These are phyloP conservation scores for Pollenia labialis DNA, from an alignment of 2,888 invertebrate genomes.

Conservation along the genomic window DNA sequence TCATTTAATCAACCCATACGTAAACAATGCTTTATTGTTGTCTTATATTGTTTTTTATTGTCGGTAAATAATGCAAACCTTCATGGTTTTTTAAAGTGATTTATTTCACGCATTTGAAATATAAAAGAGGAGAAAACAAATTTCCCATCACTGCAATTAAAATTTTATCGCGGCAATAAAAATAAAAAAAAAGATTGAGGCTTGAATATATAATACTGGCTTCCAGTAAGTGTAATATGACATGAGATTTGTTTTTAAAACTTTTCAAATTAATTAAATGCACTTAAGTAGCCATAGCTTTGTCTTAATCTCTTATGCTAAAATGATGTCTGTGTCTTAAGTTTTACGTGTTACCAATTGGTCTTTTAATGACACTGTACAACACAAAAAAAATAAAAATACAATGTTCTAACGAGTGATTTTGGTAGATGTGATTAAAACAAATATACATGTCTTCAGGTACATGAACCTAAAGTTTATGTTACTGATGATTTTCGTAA, in stretches of 20 bases:
- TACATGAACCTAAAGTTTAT: no score
- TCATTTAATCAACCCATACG: slow-evolving; percentile 31
- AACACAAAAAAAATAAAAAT: no score
- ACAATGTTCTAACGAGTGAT: no score
- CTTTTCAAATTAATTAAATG: no score
- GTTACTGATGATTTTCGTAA: no score
- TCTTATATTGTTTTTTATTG: background rate
- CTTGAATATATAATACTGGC: no score
- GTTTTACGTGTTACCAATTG: slow-evolving; percentile 17
- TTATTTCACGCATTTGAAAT: background rate
- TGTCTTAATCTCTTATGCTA: background rate
- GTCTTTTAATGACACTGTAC: no score
- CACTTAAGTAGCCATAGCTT: no score
- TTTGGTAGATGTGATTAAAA: no score
- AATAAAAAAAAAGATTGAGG: background rate
- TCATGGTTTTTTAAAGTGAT: background rate
- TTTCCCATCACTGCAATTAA: slow-evolving; percentile 22
- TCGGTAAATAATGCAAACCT: background rate
- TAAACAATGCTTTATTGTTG: slow-evolving; percentile 44
- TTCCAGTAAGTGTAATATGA: no score
- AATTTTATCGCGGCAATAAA: background rate
- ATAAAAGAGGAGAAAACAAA: slow-evolving; percentile 14
- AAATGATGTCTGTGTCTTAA: slow-evolving; percentile 18
- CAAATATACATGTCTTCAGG: no score
- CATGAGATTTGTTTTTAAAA: no score